These are phyloP conservation scores for Dasyprocta punctata DNA, from an alignment of 2,113 vertebrate genomes.

Conservation along the genomic window DNA sequence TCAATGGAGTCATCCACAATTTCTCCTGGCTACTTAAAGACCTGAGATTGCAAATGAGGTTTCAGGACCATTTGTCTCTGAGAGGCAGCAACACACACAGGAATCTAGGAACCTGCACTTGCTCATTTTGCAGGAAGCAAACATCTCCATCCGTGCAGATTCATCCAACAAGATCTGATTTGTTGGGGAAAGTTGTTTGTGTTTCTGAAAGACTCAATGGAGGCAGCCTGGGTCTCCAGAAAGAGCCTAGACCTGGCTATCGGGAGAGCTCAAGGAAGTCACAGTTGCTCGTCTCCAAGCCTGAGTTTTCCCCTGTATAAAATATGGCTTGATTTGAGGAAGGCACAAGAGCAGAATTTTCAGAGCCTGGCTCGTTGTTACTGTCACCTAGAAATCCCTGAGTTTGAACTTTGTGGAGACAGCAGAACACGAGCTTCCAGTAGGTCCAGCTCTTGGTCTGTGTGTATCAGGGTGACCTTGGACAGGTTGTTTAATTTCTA, in stretches of 20 bases:
- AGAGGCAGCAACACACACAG: fast-evolving
- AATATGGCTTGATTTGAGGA: background rate
- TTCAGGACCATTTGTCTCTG: background rate
- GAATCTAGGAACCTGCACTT: background rate
- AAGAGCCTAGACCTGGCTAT: background rate
- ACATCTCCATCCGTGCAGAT: background rate
- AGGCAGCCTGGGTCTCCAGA: background rate
- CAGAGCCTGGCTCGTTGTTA: background rate
- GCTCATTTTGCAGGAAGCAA: background rate
- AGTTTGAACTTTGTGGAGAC: background rate
- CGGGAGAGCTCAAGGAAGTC: background rate
- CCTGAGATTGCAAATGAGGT: background rate
- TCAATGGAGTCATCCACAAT: background rate
- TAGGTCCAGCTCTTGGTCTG: background rate
- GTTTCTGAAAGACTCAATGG: background rate
- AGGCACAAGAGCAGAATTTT: background rate
- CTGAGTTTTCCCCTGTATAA: background rate
- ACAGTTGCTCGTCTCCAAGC: fast-evolving
- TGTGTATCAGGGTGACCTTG: background rate
- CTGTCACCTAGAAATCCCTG: background rate
- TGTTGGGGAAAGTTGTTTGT: background rate
- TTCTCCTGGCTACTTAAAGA: background rate
- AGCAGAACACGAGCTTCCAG: fast-evolving
- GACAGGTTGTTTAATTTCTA: background rate
- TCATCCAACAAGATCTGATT: background rate